These are phyloP conservation scores for Orestias chungarensis DNA, from an alignment of 2,797 vertebrate genomes.

Conservation along the genomic window DNA sequence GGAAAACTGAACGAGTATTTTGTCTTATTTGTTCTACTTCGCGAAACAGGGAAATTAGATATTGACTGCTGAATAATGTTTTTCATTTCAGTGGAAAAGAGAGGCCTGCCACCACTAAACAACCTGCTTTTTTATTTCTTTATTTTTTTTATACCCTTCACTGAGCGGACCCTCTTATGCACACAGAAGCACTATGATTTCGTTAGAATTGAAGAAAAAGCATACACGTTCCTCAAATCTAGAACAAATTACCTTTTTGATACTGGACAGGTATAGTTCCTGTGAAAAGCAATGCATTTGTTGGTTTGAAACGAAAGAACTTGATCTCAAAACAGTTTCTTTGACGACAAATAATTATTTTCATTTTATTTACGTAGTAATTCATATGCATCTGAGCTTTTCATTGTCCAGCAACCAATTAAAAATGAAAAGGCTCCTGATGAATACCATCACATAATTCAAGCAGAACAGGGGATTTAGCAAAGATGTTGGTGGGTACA, in stretches of 20 bases:
- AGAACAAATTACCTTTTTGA: not conserved
- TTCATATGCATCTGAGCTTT: slow-evolving; percentile 28
- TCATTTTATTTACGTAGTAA: slow-evolving; percentile 20
- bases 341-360: slow-evolving; percentile 5
- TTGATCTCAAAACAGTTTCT: slow-evolving; percentile 11
- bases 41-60: slow-evolving; percentile 73
- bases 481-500: not conserved
- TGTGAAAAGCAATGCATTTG: not conserved
- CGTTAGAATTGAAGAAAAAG: not conserved
- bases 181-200: not conserved
- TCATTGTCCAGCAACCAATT: slow-evolving; percentile 35
- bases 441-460: slow-evolving; percentile 36
- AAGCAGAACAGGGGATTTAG: slow-evolving; percentile 15
- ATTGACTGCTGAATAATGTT: slow-evolving; percentile 70
- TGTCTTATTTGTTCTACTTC: slow-evolving; percentile 70
- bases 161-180: slow-evolving; percentile 7
- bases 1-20: slow-evolving; percentile 25
- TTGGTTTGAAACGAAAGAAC: not conserved
- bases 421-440: slow-evolving; percentile 37
- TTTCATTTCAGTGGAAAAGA: slow-evolving; percentile 55
- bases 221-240: not conserved
- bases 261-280: not conserved
- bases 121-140: slow-evolving; percentile 31
- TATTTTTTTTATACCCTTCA: too few relatives aligned
- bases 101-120: slow-evolving; percentile 9